Percentiles rank a stretch among this genome's conserved stretches.
These are phyloP conservation scores for Balanococcus diminutus DNA, from an alignment of 2,888 invertebrate species.

Conservation along the genomic window DNA sequence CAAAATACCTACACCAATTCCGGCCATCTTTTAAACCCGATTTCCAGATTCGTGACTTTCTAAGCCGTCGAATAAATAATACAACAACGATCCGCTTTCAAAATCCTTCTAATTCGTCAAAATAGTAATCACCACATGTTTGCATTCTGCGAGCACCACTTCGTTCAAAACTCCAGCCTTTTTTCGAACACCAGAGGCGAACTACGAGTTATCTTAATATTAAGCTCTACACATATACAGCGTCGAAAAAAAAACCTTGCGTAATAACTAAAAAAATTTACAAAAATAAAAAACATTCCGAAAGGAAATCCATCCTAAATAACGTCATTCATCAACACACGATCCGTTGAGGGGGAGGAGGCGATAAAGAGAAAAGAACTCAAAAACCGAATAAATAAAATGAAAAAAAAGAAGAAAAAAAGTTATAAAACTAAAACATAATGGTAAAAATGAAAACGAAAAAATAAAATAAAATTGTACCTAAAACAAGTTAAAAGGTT, in stretches of 20 bases:
- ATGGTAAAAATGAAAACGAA: conserved; percentile 50
- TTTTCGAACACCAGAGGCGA: not conserved
- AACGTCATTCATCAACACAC: not conserved
- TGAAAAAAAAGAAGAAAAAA: not conserved
- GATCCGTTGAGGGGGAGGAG: not conserved
- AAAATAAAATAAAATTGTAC: conserved; percentile 40
- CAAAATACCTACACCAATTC: not conserved
- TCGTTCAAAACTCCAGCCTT: not conserved
- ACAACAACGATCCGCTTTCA: too few relatives aligned
- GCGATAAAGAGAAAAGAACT: conserved; percentile 15
- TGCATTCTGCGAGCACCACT: too few relatives aligned
- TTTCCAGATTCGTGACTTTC: too few relatives aligned
- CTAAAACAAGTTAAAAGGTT: conserved; percentile 36
- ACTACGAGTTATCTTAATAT: conserved; percentile 11
- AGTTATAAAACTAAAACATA: conserved; percentile 46
- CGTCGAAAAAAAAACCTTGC: not conserved
- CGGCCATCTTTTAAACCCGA: too few relatives aligned
- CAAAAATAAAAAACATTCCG: conserved; percentile 39
- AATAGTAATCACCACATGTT: too few relatives aligned
- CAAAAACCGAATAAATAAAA: conserved; percentile 35
- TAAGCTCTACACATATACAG: conserved; percentile 45
- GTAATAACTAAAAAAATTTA: conserved; percentile 27
- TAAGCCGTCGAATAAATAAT: too few relatives aligned
- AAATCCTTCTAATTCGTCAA: too few relatives aligned
- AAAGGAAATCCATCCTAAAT: not conserved